phyloP scores from a whole-genome alignment of 1,140 invertebrate species.

The Zaprionus tsacasi region DNA sequence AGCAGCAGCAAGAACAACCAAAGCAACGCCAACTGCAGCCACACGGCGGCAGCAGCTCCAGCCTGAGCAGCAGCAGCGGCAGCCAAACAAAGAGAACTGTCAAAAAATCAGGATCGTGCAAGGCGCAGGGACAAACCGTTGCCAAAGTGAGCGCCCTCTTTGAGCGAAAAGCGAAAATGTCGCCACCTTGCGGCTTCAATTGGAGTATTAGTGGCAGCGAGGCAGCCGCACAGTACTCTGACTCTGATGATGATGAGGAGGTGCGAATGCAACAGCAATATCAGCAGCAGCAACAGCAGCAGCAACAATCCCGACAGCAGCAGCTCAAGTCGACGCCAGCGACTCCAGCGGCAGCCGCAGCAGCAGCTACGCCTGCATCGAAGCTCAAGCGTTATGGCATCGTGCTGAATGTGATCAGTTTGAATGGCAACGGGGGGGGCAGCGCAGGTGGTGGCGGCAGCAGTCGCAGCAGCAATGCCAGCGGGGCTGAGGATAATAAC shows the following conservation, averaged over 20 bases:
- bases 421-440: conserved; percentile 47
- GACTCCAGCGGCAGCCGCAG: conserved; percentile 7
- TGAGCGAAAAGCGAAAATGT: conserved; percentile 66
- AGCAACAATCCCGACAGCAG: conserved; percentile 37
- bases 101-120: conserved; percentile 60
- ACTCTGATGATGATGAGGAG: conserved; percentile 70
- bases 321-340: conserved; percentile 43
- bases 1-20: conserved; percentile 19
- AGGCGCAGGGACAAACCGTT: conserved; percentile 8
- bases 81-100: conserved; percentile 1
- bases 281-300: conserved; percentile 50
- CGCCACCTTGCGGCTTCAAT: conserved; percentile 81
- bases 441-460: conserved; percentile 3
- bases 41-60: conserved; percentile 46
- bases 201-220: conserved; percentile 78
- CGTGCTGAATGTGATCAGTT: conserved; percentile 76
- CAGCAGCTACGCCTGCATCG: conserved; percentile 39
- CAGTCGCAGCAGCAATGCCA: background rate
- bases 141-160: conserved; percentile 70
- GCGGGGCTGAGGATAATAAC: conserved; percentile 18
- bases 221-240: conserved; percentile 56
- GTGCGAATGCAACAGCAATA: conserved; percentile 32
- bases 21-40: conserved; percentile 21
- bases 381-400: conserved; percentile 82
- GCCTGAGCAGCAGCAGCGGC: conserved; percentile 56